Conservation (phyloP, 2,797 vertebrate species). For the Paratrypauchen microcephalus region DNA sequence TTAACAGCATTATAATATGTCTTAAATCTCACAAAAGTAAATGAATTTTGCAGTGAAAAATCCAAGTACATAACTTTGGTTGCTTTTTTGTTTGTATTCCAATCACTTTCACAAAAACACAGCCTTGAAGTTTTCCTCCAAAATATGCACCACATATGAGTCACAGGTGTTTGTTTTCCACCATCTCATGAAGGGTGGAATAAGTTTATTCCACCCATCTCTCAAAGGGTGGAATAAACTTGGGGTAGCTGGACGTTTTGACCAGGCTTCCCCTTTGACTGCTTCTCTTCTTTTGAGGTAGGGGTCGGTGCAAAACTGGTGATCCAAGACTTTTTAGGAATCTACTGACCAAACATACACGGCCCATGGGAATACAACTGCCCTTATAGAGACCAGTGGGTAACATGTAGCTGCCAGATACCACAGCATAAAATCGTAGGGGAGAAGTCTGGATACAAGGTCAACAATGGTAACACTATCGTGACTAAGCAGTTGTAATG, state of each 20-base stretch:
- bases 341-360: not conserved
- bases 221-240: not conserved
- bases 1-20: too few species aligned
- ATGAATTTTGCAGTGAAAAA: too few species aligned
- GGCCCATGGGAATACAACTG: not conserved
- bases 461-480: not conserved
- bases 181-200: too few species aligned
- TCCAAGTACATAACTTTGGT: too few species aligned
- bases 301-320: not conserved
- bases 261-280: not conserved
- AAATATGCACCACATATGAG: too few species aligned
- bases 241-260: not conserved
- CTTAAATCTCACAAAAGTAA: too few species aligned
- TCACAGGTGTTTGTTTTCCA: too few species aligned
- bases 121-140: too few species aligned
- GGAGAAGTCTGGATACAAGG: not conserved
- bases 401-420: slow-evolving; percentile 6
- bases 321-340: slow-evolving; percentile 2
- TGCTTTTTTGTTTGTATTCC: too few species aligned
- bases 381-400: not conserved
- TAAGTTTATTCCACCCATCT: not conserved
- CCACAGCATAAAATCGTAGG: not conserved
- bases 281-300: not conserved
- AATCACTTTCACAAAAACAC: too few species aligned
- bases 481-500: not conserved